These are phyloP conservation scores for Gasteruption jaculator DNA, from an alignment of 2,888 invertebrate genomes.

Conservation along the genomic window DNA sequence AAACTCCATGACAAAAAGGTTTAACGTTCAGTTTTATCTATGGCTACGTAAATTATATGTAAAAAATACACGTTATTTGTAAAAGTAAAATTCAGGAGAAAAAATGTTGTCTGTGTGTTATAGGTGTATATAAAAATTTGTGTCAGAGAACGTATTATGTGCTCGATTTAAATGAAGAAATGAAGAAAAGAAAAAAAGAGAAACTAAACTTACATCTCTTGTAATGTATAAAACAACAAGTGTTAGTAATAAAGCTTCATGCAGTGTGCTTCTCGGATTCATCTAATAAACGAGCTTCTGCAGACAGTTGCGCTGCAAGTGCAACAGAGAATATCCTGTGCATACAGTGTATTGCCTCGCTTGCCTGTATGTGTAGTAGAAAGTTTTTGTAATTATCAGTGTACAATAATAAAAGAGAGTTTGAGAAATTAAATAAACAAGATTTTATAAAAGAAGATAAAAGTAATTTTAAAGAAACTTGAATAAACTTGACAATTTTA, in stretches of 20 bases:
- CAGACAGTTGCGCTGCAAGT: slow-evolving; percentile 54
- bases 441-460: slow-evolving; percentile 2
- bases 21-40: neutral
- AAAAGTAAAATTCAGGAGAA: no score
- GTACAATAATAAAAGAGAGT: slow-evolving; percentile 7
- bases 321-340: slow-evolving; percentile 77
- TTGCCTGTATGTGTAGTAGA: slow-evolving; percentile 58
- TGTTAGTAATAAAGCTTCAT: slow-evolving; percentile 36
- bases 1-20: neutral
- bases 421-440: slow-evolving; percentile 16
- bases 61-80: no score
- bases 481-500: slow-evolving; percentile 6
- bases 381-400: slow-evolving; percentile 16
- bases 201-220: slow-evolving; percentile 36
- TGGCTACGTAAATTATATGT: neutral
- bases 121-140: no score
- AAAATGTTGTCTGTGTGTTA: no score
- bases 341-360: slow-evolving; percentile 69
- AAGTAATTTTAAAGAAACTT: slow-evolving; percentile 6
- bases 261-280: slow-evolving; percentile 30
- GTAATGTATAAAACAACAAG: slow-evolving; percentile 26
- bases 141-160: no score
- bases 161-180: neutral
- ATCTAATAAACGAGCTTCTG: slow-evolving; percentile 35
- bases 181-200: slow-evolving; percentile 13